These are phyloP conservation scores for Myrmecophaga tridactyla DNA, from an alignment of 2,113 vertebrate species.

Conservation along the genomic window DNA sequence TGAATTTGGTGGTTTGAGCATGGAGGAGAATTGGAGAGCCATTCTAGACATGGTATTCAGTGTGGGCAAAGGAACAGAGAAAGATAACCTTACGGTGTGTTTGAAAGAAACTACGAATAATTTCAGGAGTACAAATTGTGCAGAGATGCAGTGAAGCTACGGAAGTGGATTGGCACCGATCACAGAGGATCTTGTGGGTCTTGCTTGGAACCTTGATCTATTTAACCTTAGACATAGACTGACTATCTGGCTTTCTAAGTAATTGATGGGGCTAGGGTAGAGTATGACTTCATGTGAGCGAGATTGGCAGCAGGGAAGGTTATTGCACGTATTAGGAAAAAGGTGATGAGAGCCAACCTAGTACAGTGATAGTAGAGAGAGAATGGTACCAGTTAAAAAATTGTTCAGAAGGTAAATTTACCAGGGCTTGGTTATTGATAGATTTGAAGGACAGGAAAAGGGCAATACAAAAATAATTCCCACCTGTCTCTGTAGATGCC, in stretches of 20 bases:
- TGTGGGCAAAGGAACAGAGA: background rate
- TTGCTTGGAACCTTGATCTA: background rate
- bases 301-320: background rate
- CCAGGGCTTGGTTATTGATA: background rate
- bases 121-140: background rate
- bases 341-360: background rate
- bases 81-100: background rate
- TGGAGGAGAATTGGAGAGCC: background rate
- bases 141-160: background rate
- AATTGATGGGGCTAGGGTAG: background rate
- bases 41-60: background rate
- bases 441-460: background rate
- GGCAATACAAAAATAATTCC: background rate
- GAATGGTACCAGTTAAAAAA: background rate
- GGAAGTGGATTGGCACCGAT: background rate
- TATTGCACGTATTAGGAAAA: background rate
- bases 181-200: background rate
- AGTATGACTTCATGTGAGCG: background rate
- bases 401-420: background rate
- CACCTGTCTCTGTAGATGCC: background rate
- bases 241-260: background rate
- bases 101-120: background rate
- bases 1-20: background rate
- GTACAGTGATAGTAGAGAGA: background rate
- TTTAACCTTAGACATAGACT: background rate